Percentiles rank a stretch among this genome's conserved stretches.
Conservation (phyloP, 2,113 vertebrate species). For the Arenaria interpres region DNA sequence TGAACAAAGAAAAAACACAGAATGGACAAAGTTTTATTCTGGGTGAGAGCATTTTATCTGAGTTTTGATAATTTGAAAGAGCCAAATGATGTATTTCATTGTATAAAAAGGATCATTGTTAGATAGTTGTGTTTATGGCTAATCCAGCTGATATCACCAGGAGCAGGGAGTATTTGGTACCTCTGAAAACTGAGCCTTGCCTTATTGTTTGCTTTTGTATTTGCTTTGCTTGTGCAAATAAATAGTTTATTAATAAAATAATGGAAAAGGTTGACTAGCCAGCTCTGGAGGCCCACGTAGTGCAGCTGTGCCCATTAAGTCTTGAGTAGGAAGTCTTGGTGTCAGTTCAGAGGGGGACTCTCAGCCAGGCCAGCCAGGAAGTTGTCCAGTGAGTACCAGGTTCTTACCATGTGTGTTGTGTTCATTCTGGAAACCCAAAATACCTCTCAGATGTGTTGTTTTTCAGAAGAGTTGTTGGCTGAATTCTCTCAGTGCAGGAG, state of each 20-base stretch:
- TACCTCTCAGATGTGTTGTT: neutral
- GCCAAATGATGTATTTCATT: neutral
- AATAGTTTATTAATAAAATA: neutral
- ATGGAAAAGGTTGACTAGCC: neutral
- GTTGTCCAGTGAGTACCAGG: neutral
- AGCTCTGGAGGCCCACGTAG: neutral
- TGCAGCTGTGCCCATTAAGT: neutral
- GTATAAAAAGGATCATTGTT: neutral
- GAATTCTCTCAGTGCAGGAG: neutral
- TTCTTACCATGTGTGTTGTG: neutral
- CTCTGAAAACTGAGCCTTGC: neutral
- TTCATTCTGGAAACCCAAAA: neutral
- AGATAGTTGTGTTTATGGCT: neutral
- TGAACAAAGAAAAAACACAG: neutral
- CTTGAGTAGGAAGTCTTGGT: neutral
- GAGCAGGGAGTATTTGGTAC: neutral
- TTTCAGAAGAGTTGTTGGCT: neutral
- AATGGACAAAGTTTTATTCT: conserved; percentile 22
- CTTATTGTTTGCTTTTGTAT: neutral
- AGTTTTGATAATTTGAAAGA: neutral
- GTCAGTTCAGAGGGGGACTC: neutral
- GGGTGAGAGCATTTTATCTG: conserved; percentile 59
- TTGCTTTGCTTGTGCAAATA: neutral
- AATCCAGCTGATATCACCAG: neutral
- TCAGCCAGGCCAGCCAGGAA: neutral